Evolutionary conservation across 2,797 vertebrate species (phyloP).

Genomic region (Eulemur coronatus): DNA sequence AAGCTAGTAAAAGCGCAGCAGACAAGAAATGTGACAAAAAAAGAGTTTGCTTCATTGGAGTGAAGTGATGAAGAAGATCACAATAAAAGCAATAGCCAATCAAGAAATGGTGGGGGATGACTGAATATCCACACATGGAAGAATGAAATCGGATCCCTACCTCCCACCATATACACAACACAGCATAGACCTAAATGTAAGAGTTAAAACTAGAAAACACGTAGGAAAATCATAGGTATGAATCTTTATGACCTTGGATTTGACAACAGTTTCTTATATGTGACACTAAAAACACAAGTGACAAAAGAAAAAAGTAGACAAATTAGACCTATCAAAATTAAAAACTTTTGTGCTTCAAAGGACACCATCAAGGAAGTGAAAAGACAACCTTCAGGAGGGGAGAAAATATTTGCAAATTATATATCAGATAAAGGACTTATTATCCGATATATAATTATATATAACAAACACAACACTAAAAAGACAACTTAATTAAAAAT

Average conservation of each 20-base stretch:
- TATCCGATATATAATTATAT: neutral
- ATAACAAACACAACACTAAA: neutral
- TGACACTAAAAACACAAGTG: neutral
- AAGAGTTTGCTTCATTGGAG: neutral
- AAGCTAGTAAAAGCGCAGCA: neutral
- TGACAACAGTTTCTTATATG: neutral
- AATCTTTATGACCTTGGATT: neutral
- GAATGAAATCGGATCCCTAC: neutral
- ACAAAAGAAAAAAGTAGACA: neutral
- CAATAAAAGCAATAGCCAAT: neutral
- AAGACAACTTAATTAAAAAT: neutral
- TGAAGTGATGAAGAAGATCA: neutral
- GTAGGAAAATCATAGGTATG: neutral
- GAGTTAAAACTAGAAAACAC: neutral
- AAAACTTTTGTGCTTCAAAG: neutral
- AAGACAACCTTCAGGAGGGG: neutral
- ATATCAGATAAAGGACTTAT: neutral
- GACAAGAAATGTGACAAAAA: neutral
- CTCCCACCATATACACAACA: neutral
- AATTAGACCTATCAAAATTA: neutral
- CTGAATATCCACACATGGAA: neutral
- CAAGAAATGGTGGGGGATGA: neutral
- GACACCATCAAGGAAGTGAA: neutral
- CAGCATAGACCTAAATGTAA: neutral
- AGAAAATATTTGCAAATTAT: neutral